Conservation (phyloP, 2,113 vertebrate species). For the Chamaetylas fuelleborni region DNA sequence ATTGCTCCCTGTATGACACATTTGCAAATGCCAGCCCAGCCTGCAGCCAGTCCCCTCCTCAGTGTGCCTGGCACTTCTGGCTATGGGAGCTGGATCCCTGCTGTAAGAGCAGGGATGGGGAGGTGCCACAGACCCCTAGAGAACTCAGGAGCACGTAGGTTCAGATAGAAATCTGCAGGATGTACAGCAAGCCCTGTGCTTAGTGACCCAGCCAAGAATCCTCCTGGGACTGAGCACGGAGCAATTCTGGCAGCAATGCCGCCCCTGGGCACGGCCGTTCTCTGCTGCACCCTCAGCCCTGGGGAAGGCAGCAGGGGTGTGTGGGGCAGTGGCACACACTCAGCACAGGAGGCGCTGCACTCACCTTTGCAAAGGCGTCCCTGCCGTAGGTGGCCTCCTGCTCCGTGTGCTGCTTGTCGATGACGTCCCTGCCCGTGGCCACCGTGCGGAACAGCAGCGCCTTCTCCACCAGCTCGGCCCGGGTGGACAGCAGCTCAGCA, state of each 20-base stretch:
- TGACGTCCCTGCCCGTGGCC: slow-evolving; percentile 91
- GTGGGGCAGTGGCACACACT: too few species aligned
- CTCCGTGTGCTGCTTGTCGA: slow-evolving; percentile 93
- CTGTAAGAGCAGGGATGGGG: background rate
- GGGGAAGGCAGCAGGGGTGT: background rate
- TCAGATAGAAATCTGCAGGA: background rate
- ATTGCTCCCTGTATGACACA: background rate
- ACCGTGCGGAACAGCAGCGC: slow-evolving; percentile 92
- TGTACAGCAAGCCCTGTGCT: background rate
- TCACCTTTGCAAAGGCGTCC: slow-evolving; percentile 94
- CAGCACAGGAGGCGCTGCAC: background rate
- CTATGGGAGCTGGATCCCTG: background rate
- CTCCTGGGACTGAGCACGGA: background rate
- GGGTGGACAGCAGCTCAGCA: slow-evolving; percentile 85
- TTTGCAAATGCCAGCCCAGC: background rate
- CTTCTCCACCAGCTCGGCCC: slow-evolving; percentile 89
- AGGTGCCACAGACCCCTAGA: background rate
- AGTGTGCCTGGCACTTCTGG: background rate
- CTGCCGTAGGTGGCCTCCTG: slow-evolving; percentile 93
- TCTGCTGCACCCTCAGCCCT: background rate
- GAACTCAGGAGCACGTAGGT: rapidly evolving
- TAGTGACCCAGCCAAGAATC: background rate
- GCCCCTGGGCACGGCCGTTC: rapidly evolving
- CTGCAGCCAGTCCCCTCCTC: background rate
- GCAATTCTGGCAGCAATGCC: rapidly evolving